Evolutionary conservation across 2,888 invertebrate species (phyloP).

Genomic region (Leptura quadrifasciata): DNA sequence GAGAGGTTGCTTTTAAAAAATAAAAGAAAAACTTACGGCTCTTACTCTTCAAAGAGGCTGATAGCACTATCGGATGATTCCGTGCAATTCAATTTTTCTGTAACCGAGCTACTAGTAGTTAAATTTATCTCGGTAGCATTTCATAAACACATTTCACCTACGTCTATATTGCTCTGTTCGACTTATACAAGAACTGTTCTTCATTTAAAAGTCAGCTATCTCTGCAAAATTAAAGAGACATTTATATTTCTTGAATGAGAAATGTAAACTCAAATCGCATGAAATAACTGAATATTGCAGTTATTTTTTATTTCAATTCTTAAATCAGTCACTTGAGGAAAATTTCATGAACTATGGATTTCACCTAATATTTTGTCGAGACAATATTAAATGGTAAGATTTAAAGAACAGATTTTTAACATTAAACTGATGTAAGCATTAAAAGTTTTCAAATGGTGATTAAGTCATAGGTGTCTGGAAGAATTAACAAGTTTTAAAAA

Average conservation of each 20-base stretch:
- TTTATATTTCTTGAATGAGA: neutral
- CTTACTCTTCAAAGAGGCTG: neutral
- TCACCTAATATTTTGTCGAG: too few relatives aligned
- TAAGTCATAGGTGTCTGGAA: too few relatives aligned
- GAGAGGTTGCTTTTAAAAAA: slow-evolving; percentile 1
- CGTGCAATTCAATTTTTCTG: neutral
- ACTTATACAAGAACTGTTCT: neutral
- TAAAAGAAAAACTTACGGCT: neutral
- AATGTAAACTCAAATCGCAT: neutral
- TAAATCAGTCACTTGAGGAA: too few relatives aligned
- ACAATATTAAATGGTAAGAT: too few relatives aligned
- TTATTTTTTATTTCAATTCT: too few relatives aligned
- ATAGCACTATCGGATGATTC: neutral
- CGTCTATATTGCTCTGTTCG: neutral
- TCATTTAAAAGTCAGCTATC: neutral
- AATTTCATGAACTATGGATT: too few relatives aligned
- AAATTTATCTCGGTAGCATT: neutral
- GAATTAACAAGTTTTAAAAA: too few relatives aligned
- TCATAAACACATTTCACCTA: neutral
- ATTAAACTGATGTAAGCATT: too few relatives aligned
- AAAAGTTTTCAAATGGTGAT: too few relatives aligned
- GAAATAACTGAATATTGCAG: neutral
- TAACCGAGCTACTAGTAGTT: neutral
- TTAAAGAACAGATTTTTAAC: too few relatives aligned
- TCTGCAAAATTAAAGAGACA: neutral